These are phyloP conservation scores for Xanthia togata DNA, from an alignment of 2,888 invertebrate species.

Conservation along the genomic window DNA sequence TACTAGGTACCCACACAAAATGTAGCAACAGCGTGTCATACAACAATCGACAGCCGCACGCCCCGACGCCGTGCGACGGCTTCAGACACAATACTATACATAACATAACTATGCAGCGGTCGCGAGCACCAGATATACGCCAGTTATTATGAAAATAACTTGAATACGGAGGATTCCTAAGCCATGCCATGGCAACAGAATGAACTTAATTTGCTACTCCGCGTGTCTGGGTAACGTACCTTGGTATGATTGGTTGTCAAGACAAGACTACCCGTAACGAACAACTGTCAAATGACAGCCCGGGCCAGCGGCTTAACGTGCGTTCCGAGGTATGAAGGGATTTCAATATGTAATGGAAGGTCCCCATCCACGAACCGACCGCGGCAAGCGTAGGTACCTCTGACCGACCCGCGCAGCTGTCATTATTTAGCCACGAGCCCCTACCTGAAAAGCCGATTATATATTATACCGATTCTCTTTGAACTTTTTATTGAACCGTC, in stretches of 20 bases:
- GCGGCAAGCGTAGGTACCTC: not conserved
- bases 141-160: not conserved
- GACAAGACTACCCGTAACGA: not conserved
- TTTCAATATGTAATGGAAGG: not conserved
- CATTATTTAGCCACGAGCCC: not conserved
- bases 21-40: not conserved
- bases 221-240: not conserved
- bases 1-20: not conserved
- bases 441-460: not conserved
- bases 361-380: not conserved
- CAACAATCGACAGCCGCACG: not conserved
- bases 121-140: not conserved
- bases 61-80: not conserved
- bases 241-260: not conserved
- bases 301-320: not conserved
- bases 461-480: not conserved
- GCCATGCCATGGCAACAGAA: no score
- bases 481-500: not conserved
- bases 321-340: not conserved
- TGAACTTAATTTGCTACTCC: no score
- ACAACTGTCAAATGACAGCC: not conserved
- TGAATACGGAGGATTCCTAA: not conserved
- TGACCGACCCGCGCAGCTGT: not conserved
- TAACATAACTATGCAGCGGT: not conserved
- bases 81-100: not conserved